Evolutionary conservation across 2,797 vertebrate species (phyloP), one percentile per base, ranked within the genome.

Genomic region (Sebastes vulpes): DNA sequence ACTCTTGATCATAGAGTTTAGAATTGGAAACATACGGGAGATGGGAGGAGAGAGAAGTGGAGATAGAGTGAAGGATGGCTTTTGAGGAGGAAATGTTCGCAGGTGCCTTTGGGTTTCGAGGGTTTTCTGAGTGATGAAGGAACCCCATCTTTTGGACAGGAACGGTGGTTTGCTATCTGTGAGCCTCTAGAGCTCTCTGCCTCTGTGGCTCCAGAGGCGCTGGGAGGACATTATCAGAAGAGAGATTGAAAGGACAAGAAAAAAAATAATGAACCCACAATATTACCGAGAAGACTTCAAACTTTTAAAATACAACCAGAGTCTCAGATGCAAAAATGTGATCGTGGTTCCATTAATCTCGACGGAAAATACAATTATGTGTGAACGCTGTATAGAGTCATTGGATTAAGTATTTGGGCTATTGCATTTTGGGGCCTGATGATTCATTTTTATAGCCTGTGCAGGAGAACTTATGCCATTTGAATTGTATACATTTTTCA

Each of bases 91-190:
- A 59, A 74, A 42, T 59, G 56, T 84, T 10, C 1, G 20, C 66
- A 68, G 66, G 58, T 74, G 68, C 73, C 28, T 61, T 54, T 65
- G 60, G 68, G 73, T 80, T 72, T 80, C 2, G 20, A 75, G 57
- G 64, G 48, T 73, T 66, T 57, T 81, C 52, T 88, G 83, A 91
- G 73, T 81, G 77, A 89, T 90, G 84, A 80, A 83, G 28, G 70
- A 81, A 53, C 20, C 50, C n/a, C 77, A 75, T 71, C 79, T 75
- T 76, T 79, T 53, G 59, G 68, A 84, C 72, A 75, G 70, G 64
- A 65, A 65, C 1, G 11, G 5, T 12, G 42, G 10, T 79, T 75
- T 73, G 42, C 65, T 80, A 18, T 74, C 61, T 63, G 72, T 75
- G 60, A 70, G 29, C 79, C 63, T 82, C 70, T 28, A 5, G 69